These are phyloP conservation scores for Enteromius thamalakanensis DNA, from an alignment of 2,797 vertebrate genomes.

Conservation along the genomic window DNA sequence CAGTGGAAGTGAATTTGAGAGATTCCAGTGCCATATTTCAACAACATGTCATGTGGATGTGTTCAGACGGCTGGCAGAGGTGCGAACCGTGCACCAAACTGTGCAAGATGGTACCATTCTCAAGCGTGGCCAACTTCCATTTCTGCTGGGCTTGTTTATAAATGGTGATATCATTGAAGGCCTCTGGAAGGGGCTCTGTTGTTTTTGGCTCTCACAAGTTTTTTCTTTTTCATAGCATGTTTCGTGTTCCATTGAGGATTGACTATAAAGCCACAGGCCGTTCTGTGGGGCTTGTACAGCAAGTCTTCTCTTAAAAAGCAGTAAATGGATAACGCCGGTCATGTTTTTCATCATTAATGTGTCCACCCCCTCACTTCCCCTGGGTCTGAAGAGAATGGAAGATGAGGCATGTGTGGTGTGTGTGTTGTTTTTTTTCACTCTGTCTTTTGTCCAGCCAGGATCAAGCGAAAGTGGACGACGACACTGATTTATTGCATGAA, in stretches of 20 bases:
- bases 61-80: constrained; percentile 60
- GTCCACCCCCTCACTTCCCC: constrained; percentile 26
- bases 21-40: constrained; percentile 45
- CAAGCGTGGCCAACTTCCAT: constrained; percentile 54
- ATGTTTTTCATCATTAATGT: constrained; percentile 28
- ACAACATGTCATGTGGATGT: constrained; percentile 41
- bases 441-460: constrained; percentile 7
- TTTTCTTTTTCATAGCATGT: constrained; percentile 30
- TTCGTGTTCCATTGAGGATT: constrained; percentile 40
- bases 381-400: constrained; percentile 14
- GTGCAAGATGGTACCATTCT: constrained; percentile 76
- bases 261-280: constrained; percentile 44
- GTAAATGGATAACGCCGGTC: constrained; percentile 22
- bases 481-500: constrained; percentile 10
- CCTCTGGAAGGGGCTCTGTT: constrained; percentile 50
- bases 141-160: constrained; percentile 66
- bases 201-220: constrained; percentile 52
- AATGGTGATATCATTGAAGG: constrained; percentile 60
- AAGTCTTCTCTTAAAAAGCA: constrained; percentile 20
- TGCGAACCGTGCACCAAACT: constrained; percentile 62
- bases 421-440: background rate
- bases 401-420: background rate
- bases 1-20: constrained; percentile 27
- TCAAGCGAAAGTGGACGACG: background rate
- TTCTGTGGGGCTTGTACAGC: constrained; percentile 11